phyloP scores from a whole-genome alignment of 2,797 vertebrate genomes.

The Urosaurus nigricauda region DNA sequence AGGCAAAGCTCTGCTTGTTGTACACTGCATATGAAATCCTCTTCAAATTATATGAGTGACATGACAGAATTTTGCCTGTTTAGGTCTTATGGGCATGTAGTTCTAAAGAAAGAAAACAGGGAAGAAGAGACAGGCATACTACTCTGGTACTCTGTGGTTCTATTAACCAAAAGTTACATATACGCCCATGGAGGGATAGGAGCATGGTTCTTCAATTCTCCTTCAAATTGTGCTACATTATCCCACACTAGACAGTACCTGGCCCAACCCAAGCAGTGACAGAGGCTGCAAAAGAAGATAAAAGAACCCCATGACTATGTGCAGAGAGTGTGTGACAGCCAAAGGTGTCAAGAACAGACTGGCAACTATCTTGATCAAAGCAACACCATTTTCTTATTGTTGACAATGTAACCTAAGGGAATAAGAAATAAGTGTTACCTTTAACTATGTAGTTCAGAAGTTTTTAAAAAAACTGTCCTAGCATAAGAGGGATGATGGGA shows the following conservation, averaged over 20 bases:
- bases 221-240: constrained; percentile 59
- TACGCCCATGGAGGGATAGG: constrained; percentile 21
- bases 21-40: constrained; percentile 35
- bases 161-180: not conserved
- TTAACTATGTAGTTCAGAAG: not conserved
- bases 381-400: not conserved
- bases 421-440: not conserved
- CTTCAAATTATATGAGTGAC: not conserved
- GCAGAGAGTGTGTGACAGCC: fast-evolving
- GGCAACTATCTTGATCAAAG: not conserved
- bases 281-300: constrained; percentile 60
- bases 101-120: fast-evolving
- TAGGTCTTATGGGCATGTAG: constrained; percentile 38
- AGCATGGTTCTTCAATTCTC: constrained; percentile 41
- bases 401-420: not conserved
- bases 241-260: constrained; percentile 50
- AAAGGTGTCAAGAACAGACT: not conserved
- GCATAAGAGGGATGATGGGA: not conserved
- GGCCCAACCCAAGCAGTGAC: constrained; percentile 54
- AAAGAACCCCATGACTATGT: constrained; percentile 23
- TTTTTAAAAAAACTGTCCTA: not conserved
- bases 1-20: constrained; percentile 17
- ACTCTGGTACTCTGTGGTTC: not conserved
- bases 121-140: constrained; percentile 7
- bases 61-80: not conserved